Evolutionary conservation across 2,888 invertebrate species (phyloP).

Genomic region (Ecliptopera silaceata): DNA sequence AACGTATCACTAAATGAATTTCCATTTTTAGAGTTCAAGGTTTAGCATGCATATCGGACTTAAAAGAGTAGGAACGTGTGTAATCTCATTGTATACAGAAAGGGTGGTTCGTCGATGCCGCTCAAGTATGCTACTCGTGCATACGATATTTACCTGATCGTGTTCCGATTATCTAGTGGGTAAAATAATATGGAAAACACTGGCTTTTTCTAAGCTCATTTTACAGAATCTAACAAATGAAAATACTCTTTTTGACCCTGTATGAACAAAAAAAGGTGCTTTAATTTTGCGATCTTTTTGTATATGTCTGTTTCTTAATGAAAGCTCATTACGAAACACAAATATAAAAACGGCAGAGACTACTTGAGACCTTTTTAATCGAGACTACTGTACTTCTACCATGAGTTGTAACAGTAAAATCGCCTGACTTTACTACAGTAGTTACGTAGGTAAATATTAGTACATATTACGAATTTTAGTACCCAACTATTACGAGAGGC

Average conservation of each 20-base stretch:
- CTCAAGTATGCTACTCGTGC: constrained; percentile 9
- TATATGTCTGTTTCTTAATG: no score
- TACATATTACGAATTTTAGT: no score
- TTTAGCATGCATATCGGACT: not conserved
- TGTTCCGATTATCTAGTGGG: constrained; percentile 14
- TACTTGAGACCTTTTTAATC: no score
- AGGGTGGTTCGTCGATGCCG: not conserved
- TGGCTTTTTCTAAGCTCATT: not conserved
- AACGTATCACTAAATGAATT: not conserved
- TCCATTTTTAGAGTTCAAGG: not conserved
- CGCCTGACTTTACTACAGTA: no score
- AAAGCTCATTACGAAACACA: no score
- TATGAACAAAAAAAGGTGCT: no score
- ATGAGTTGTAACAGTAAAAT: no score
- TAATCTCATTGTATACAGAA: constrained; percentile 5
- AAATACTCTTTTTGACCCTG: not conserved
- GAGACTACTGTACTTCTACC: no score
- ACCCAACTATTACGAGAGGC: no score
- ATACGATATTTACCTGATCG: constrained; percentile 10
- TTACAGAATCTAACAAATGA: not conserved
- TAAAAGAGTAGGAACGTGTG: not conserved
- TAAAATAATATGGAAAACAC: constrained; percentile 3
- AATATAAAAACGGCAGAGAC: no score
- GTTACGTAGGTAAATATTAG: no score
- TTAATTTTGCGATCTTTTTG: no score